These are phyloP conservation scores for Drosophila lacteicornis DNA, from an alignment of 1,140 invertebrate species.

Conservation along the genomic window DNA sequence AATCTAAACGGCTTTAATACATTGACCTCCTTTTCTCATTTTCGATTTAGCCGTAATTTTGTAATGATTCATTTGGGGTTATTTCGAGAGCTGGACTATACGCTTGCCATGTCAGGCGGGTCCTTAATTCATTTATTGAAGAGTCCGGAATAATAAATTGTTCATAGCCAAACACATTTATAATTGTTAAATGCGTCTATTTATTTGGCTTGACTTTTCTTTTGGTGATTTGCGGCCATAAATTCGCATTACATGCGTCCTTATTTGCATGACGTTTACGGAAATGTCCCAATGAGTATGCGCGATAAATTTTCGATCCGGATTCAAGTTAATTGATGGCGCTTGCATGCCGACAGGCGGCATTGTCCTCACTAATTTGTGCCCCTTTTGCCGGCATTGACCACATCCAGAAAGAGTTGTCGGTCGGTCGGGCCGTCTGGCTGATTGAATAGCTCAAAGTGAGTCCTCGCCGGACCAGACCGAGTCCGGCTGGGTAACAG, in stretches of 20 bases:
- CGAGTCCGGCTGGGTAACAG: slow-evolving; percentile 25
- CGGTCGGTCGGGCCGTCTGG: slow-evolving; percentile 25
- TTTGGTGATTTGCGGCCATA: slow-evolving; percentile 51
- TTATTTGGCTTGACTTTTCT: slow-evolving; percentile 45
- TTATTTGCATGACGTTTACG: slow-evolving; percentile 49
- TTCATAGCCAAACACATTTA: slow-evolving; percentile 44
- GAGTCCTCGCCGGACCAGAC: slow-evolving; percentile 6
- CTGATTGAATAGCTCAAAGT: slow-evolving; percentile 73
- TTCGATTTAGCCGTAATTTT: neutral
- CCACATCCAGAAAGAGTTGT: slow-evolving; percentile 55
- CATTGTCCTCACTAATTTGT: slow-evolving; percentile 57
- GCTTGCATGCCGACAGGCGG: slow-evolving; percentile 17
- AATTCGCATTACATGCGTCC: slow-evolving; percentile 70
- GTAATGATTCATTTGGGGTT: slow-evolving; percentile 12
- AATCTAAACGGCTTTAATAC: too few species aligned
- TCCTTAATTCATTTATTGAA: slow-evolving; percentile 15
- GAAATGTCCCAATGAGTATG: slow-evolving; percentile 11
- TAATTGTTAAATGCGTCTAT: slow-evolving; percentile 65
- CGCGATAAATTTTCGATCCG: slow-evolving; percentile 45
- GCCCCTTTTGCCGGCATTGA: slow-evolving; percentile 33
- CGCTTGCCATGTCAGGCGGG: neutral
- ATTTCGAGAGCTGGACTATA: neutral
- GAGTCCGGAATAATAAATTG: slow-evolving; percentile 50
- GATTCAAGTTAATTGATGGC: slow-evolving; percentile 50
- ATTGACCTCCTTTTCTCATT: neutral